Evolutionary conservation across 1,140 invertebrate species (phyloP).

Genomic region (Cherax quadricarinatus): DNA sequence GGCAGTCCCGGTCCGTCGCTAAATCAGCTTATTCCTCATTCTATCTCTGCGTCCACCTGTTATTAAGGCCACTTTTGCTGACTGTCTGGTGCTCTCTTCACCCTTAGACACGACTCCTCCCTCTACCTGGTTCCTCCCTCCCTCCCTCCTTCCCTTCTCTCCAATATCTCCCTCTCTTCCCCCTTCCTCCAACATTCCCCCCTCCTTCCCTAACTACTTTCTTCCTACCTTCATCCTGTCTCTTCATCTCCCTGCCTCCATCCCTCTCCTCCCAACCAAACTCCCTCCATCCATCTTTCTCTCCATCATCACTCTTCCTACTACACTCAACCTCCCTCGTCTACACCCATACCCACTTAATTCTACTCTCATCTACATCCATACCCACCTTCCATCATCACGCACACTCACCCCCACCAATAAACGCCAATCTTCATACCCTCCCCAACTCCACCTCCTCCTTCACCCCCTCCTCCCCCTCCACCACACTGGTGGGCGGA

Average conservation of each 20-base stretch:
- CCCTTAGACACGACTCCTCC: background rate
- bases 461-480: background rate
- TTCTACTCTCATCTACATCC: too few species aligned
- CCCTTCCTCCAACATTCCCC: background rate
- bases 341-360: too few species aligned
- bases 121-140: background rate
- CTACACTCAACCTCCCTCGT: too few species aligned
- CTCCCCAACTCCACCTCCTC: background rate
- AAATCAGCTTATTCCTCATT: slow-evolving; percentile 45
- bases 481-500: slow-evolving; percentile 18
- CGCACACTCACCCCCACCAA: too few species aligned
- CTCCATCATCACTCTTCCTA: too few species aligned
- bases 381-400: too few species aligned
- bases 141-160: background rate
- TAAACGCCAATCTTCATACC: background rate
- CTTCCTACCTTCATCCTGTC: background rate
- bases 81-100: slow-evolving; percentile 44
- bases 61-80: slow-evolving; percentile 57
- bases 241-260: background rate
- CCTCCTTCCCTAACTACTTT: background rate
- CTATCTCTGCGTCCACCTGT: slow-evolving; percentile 34
- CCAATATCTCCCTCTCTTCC: background rate
- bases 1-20: background rate
- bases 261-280: background rate
- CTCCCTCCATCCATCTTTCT: too few species aligned